Conservation (phyloP, 2,888 invertebrate genomes). For the Trichopoda pennipes region DNA sequence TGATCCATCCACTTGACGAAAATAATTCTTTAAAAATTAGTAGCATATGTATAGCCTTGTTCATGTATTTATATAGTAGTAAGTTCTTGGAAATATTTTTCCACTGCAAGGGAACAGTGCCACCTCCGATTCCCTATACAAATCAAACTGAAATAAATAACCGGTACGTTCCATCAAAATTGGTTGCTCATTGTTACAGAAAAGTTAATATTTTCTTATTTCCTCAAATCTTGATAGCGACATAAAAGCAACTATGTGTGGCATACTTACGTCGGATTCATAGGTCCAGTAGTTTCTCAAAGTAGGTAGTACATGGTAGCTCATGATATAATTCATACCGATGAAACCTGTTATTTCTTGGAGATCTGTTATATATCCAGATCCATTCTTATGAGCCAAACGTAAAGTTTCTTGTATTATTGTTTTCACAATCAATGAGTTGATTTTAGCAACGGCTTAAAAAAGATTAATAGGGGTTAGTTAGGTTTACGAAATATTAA, state of each 20-base stretch:
- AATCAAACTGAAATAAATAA: slow-evolving; percentile 25
- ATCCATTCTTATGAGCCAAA: neutral
- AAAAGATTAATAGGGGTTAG: no score
- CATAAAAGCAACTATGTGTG: slow-evolving; percentile 18
- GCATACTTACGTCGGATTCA: slow-evolving; percentile 36
- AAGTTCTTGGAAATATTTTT: slow-evolving; percentile 40
- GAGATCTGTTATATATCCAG: slow-evolving; percentile 1
- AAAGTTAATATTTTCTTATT: slow-evolving; percentile 31
- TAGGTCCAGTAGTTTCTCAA: slow-evolving; percentile 37
- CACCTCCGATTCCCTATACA: slow-evolving; percentile 19
- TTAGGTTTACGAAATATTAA: no score
- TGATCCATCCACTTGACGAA: slow-evolving; percentile 50
- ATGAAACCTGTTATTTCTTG: slow-evolving; percentile 16
- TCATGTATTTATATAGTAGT: slow-evolving; percentile 36
- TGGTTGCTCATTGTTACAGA: slow-evolving; percentile 21
- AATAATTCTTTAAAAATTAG: slow-evolving; percentile 39
- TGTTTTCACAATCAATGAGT: no score
- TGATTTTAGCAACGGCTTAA: no score
- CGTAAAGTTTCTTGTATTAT: no score
- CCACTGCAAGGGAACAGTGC: slow-evolving; percentile 51
- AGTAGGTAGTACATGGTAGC: slow-evolving; percentile 40
- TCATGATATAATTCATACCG: slow-evolving; percentile 36
- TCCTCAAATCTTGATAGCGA: slow-evolving; percentile 27
- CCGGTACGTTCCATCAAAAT: slow-evolving; percentile 15
- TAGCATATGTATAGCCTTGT: slow-evolving; percentile 17